phyloP scores from a whole-genome alignment of 30 jellyfish, hydroid and myxozoan species.

The Hydra vulgaris region DNA sequence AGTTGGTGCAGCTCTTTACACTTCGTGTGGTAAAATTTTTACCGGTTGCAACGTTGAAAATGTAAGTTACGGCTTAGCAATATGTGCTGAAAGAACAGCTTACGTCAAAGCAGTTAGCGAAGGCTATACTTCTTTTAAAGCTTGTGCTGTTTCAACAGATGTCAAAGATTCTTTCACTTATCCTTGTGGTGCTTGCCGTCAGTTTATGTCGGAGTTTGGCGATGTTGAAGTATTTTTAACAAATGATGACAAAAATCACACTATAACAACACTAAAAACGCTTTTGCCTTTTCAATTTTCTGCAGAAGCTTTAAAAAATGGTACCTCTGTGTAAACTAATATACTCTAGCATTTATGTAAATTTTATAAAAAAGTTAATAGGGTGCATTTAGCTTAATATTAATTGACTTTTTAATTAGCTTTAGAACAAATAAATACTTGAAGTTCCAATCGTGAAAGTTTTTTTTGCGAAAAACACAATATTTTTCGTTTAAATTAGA shows the following conservation, averaged over 20 bases:
- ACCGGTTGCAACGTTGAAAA: constrained; percentile 95
- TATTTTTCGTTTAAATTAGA: too few species aligned
- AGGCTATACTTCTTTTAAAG: constrained; percentile 63
- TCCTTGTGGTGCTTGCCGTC: constrained; percentile 99
- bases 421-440: too few species aligned
- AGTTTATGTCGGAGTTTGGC: constrained; percentile 91
- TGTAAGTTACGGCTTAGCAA: constrained; percentile 88
- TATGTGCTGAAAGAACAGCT: constrained; percentile 98
- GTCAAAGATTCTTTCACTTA: constrained; percentile 37
- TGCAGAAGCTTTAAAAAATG: constrained; percentile 34
- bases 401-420: too few species aligned
- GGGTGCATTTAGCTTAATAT: too few species aligned
- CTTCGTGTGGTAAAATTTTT: constrained; percentile 37
- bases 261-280: constrained; percentile 11
- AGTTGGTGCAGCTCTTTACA: constrained; percentile 72
- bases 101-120: constrained; percentile 91
- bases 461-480: too few species aligned
- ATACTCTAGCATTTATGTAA: too few species aligned
- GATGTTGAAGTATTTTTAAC: constrained; percentile 52
- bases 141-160: constrained; percentile 77
- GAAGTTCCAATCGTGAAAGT: too few species aligned
- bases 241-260: constrained; percentile 18
- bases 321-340: too few species aligned
- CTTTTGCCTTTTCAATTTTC: constrained; percentile 51
- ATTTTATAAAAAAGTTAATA: too few species aligned